These are phyloP conservation scores for Taeniopygia guttata DNA, from an alignment of 2,797 vertebrate genomes.

Conservation along the genomic window DNA sequence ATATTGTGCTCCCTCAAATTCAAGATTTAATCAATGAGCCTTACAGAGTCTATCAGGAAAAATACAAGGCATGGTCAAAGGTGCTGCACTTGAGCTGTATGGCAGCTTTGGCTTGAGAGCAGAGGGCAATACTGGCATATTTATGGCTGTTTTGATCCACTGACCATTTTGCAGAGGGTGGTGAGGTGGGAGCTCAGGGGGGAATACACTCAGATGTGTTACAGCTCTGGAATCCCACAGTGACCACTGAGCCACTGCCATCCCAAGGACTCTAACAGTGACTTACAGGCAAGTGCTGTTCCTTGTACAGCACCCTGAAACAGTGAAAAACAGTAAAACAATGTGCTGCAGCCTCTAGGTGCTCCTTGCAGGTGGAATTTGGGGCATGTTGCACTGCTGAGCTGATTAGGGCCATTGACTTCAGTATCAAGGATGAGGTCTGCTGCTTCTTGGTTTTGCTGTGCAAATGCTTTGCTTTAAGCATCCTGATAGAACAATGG, in stretches of 20 bases:
- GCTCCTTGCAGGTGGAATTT: not conserved
- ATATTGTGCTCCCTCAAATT: not conserved
- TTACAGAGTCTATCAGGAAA: not conserved
- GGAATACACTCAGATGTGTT: rapidly evolving
- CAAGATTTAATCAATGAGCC: not conserved
- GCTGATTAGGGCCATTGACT: not conserved
- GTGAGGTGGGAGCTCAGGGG: not conserved
- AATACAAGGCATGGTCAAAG: not conserved
- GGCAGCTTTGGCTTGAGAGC: not conserved
- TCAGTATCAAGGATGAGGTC: not conserved
- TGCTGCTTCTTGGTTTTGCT: not conserved
- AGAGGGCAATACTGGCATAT: not conserved
- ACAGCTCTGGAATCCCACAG: not conserved
- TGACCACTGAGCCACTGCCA: not conserved
- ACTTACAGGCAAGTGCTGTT: not conserved
- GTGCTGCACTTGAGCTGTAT: not conserved
- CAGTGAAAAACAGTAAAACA: not conserved
- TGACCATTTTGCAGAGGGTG: not conserved
- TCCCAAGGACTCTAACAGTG: not conserved
- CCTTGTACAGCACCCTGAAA: not conserved
- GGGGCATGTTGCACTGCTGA: not conserved
- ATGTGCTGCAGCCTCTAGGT: rapidly evolving
- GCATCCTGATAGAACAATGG: not conserved
- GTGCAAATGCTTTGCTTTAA: not conserved
- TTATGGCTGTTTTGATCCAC: not conserved